Base-by-base conservation (phyloP, 1,140 invertebrate genomes). In the Nephotettix cincticeps region DNA sequence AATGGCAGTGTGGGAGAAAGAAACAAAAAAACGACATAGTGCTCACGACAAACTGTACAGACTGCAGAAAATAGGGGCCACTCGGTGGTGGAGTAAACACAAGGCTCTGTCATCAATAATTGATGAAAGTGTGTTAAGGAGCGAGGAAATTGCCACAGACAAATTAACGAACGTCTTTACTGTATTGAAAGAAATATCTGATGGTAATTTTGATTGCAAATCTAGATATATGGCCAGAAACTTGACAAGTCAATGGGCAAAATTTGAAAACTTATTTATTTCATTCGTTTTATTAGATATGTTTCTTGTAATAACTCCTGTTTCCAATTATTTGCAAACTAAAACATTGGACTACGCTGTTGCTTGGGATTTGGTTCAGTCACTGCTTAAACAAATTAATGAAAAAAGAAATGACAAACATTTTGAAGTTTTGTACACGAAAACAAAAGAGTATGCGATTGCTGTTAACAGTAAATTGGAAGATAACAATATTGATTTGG, bases 41-140 rank as follows among this genome's bases (percentile, higher is more conserved):
- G 43, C 14, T 19, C 47, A 56, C 45, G 43, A 69, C 23, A 69
- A 66, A 43, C 32, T 72, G 17, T 72, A 69, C 29, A 69, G 47
- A 36, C 45, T 72, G 40, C 71, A 72, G 30, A 70, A 72, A 63
- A 72, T 72, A 70, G 54, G 68, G 36, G 71, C 71, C 1, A 72
- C 71, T 28, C 13, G 68, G 30, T 72, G 71, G 71, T 72, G 68
- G 71, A 72, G 71, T 58, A 72, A 72, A 70, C 68, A 70, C 51
- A 72, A 72, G 25, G 71, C 54, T 43, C 56, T 70, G 30, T 54
- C 17, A 54, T 19, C 47, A n/a, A 54, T 54, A 19, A 54, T 54
- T 54, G 47, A 54, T 54, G 47, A 54, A 54, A 54, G 47, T 54
- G 47, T 54, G 4, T 54, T 54, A 54, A 54, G 47, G 47, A 54